Evolutionary conservation across 2,113 vertebrate genomes (phyloP).

Genomic region (Gnathonemus longibarbis): DNA sequence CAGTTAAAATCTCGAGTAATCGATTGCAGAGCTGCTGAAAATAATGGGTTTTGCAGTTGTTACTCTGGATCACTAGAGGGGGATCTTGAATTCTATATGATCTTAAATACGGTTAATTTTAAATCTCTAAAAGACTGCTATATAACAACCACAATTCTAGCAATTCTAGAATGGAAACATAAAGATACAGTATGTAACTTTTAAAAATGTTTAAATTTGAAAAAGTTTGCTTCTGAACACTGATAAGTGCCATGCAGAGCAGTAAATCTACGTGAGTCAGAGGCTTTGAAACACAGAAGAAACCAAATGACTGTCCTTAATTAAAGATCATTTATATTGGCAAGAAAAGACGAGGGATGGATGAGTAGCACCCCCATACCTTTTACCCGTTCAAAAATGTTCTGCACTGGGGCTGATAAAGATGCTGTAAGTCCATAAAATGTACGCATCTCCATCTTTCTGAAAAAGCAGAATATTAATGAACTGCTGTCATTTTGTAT

Average conservation of each 20-base stretch:
- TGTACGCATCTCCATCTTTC: constrained; percentile 9
- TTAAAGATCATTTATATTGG: not conserved
- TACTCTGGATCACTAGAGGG: constrained; percentile 12
- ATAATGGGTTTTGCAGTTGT: not conserved
- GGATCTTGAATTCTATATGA: constrained; percentile 9
- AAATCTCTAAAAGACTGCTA: not conserved
- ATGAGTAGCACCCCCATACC: not conserved
- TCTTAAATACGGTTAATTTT: not conserved
- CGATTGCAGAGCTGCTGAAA: not conserved
- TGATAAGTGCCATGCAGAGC: not conserved
- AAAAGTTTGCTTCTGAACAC: not conserved
- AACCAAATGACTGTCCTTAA: not conserved
- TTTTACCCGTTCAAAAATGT: not conserved
- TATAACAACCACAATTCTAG: not conserved
- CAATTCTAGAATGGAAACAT: not conserved
- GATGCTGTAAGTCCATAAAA: constrained; percentile 1
- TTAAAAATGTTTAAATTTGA: no score
- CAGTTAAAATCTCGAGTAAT: not conserved
- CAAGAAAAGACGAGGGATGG: not conserved
- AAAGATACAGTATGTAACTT: not conserved
- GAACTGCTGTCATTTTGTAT: constrained; percentile 31
- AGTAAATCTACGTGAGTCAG: not conserved
- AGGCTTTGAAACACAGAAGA: not conserved
- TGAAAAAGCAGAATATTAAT: constrained; percentile 21
- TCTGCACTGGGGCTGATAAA: not conserved